Percentiles rank a stretch among this genome's conserved stretches.
phyloP scores from a whole-genome alignment of 1,140 invertebrate genomes.

The Bombus superbus region DNA sequence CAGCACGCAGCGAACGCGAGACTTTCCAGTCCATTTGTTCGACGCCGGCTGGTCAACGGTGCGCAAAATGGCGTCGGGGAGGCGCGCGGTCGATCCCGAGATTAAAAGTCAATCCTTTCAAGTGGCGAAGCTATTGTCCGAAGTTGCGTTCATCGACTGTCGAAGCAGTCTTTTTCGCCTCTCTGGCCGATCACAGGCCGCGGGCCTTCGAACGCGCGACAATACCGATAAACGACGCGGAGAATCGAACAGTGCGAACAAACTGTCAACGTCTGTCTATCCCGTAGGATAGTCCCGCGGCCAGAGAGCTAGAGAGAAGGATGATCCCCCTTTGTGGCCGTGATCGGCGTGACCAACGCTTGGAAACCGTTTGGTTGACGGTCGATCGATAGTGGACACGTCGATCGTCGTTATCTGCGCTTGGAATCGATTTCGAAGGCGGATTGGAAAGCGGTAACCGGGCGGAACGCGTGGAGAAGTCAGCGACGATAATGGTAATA shows the following conservation, averaged over 20 bases:
- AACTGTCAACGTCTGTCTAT: conserved; percentile 15
- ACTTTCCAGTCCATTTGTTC: conserved; percentile 72
- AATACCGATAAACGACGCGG: conserved; percentile 33
- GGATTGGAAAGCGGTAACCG: conserved; percentile 40
- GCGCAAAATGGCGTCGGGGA: conserved; percentile 46
- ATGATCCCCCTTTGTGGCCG: conserved; percentile 17
- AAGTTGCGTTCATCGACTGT: conserved; percentile 25
- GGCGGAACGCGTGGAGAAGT: neutral
- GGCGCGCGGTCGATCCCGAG: conserved; percentile 45
- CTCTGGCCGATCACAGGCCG: neutral
- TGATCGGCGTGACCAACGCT: neutral
- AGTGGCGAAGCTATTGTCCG: conserved; percentile 65
- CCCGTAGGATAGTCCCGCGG: neutral
- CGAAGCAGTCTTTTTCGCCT: conserved; percentile 18
- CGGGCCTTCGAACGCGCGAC: neutral
- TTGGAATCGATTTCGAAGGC: conserved; percentile 23
- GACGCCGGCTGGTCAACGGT: conserved; percentile 48
- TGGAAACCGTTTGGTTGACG: neutral
- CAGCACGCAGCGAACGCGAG: conserved; percentile 15
- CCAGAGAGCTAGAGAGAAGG: neutral
- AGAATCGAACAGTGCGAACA: conserved; percentile 6
- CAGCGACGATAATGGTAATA: conserved; percentile 9
- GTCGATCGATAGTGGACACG: conserved; percentile 13
- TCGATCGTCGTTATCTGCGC: conserved; percentile 19
- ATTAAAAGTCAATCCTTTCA: conserved; percentile 70